phyloP scores from a whole-genome alignment of 2,797 vertebrate genomes.

The Urophycis tenuis region DNA sequence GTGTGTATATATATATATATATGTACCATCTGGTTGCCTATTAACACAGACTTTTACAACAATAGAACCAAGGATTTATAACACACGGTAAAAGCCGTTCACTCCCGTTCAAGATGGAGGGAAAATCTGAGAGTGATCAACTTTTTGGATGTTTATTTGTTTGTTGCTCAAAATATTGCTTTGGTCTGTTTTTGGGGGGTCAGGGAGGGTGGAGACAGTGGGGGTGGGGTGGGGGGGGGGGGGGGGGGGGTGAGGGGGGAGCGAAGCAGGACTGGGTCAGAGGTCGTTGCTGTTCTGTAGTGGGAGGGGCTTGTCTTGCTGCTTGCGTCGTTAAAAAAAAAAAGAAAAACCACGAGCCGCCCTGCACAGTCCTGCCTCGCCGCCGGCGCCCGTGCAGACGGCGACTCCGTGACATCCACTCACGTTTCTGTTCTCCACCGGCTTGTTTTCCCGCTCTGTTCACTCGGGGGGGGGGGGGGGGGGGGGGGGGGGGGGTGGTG shows the following conservation, averaged over 20 bases:
- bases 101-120: conserved; percentile 61
- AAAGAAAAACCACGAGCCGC: not conserved
- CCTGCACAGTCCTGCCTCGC: conserved; percentile 82
- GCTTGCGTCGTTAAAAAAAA: conserved; percentile 58
- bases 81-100: conserved; percentile 79
- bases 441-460: conserved; percentile 65
- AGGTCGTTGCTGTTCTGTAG: conserved; percentile 67
- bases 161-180: conserved; percentile 57
- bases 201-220: conserved; percentile 51
- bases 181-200: conserved; percentile 55
- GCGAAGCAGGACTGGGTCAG: conserved; percentile 66
- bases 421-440: conserved; percentile 75
- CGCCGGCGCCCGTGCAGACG: conserved; percentile 84
- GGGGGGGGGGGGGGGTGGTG: conserved; percentile 48
- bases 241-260: conserved; percentile 62
- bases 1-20: conserved; percentile 60
- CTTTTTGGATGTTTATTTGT: conserved; percentile 63
- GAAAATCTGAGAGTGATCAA: conserved; percentile 67
- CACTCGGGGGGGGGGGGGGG: not conserved
- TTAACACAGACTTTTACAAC: conserved; percentile 95
- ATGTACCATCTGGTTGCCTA: conserved; percentile 76
- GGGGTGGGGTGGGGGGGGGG: conserved; percentile 63
- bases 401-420: conserved; percentile 96
- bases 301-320: conserved; percentile 68
- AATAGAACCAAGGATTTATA: conserved; percentile 90